phyloP scores from a whole-genome alignment of 53 echinoderm and acorn worm genomes.

The Astropecten irregularis region DNA sequence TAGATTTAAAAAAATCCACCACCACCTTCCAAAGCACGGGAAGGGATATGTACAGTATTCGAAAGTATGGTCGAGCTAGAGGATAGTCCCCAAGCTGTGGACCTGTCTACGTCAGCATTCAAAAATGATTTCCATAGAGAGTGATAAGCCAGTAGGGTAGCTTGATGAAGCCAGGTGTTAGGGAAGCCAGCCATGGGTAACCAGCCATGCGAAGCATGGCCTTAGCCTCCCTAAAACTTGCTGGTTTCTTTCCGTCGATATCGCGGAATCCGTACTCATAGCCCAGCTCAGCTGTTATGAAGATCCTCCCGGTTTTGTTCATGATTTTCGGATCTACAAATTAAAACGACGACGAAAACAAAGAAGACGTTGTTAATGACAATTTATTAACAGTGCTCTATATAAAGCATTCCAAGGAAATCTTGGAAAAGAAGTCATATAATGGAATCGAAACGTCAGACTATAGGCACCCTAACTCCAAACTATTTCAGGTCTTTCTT shows the following conservation, averaged over 20 bases:
- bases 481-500: too few relatives aligned
- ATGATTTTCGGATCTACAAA: slow-evolving; percentile 65
- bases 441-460: too few relatives aligned
- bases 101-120: too few relatives aligned
- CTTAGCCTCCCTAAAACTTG: slow-evolving; percentile 58
- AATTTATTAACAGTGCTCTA: background rate
- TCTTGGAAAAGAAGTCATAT: too few relatives aligned
- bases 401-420: too few relatives aligned
- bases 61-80: too few relatives aligned
- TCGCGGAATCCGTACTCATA: slow-evolving; percentile 73
- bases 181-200: slow-evolving; percentile 64
- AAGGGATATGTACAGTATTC: too few relatives aligned
- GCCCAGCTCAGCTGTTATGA: slow-evolving; percentile 68
- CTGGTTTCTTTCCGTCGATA: slow-evolving; percentile 59
- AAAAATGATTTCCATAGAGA: slow-evolving; percentile 11
- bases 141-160: slow-evolving; percentile 68
- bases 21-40: too few relatives aligned
- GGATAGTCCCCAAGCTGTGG: too few relatives aligned
- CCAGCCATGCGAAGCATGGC: slow-evolving; percentile 8
- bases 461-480: too few relatives aligned
- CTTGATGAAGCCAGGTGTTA: slow-evolving; percentile 67
- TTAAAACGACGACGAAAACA: too few relatives aligned
- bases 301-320: slow-evolving; percentile 67
- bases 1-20: too few relatives aligned
- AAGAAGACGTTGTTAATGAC: background rate